Percentiles rank a stretch among this genome's conserved stretches.
Evolutionary conservation across 2,797 vertebrate genomes (phyloP).

Genomic region (Microctenopoma steveboyesi): DNA sequence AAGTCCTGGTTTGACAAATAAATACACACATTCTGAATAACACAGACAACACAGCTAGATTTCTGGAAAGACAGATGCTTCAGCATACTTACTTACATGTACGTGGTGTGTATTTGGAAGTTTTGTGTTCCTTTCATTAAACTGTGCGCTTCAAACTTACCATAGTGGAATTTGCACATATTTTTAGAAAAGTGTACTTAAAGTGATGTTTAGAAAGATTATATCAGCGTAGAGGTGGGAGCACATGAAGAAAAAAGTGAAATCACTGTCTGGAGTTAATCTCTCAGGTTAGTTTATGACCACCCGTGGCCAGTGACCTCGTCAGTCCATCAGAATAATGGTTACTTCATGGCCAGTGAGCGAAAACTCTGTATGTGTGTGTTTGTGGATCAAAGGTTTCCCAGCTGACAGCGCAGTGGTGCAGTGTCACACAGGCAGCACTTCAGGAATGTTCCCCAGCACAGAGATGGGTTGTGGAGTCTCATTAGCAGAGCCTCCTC

Average conservation of each 20-base stretch:
- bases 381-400: conserved; percentile 72
- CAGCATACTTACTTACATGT: conserved; percentile 22
- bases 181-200: not conserved
- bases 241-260: conserved; percentile 18
- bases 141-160: conserved; percentile 17
- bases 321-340: conserved; percentile 62
- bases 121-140: conserved; percentile 25
- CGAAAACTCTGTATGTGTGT: conserved; percentile 54
- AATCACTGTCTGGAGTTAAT: conserved; percentile 46
- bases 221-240: not conserved
- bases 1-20: conserved; percentile 69
- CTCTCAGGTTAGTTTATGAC: conserved; percentile 52
- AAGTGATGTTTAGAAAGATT: not conserved
- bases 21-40: not conserved
- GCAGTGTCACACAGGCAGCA: conserved; percentile 82
- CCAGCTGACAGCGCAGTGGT: conserved; percentile 70
- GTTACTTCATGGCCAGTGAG: conserved; percentile 69
- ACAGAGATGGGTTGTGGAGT: conserved; percentile 85
- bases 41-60: conserved; percentile 27
- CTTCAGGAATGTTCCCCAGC: conserved; percentile 86
- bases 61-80: conserved; percentile 42
- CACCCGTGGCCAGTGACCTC: conserved; percentile 63
- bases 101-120: conserved; percentile 26
- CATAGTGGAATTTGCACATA: conserved; percentile 22
- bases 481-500: conserved; percentile 87